Conservation (phyloP, 2,113 vertebrate species). For the Puma concolor region DNA sequence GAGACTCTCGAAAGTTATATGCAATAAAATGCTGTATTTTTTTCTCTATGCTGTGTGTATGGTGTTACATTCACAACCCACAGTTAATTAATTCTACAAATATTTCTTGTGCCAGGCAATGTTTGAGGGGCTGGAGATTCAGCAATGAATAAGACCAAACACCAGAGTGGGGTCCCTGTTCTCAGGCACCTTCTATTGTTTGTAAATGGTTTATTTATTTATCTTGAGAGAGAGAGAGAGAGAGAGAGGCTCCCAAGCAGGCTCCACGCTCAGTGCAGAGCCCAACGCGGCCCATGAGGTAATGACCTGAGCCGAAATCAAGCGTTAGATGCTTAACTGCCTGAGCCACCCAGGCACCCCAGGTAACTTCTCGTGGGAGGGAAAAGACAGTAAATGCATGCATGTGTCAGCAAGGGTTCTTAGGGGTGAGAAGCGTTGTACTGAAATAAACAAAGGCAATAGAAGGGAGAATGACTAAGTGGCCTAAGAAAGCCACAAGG, state of each 20-base stretch:
- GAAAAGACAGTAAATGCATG: not conserved
- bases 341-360: no score
- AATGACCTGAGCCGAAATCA: no score
- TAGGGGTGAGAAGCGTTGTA: not conserved
- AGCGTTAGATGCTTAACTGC: no score
- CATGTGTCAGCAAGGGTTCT: not conserved
- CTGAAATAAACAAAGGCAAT: not conserved
- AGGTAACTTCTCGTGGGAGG: no score
- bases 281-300: no score
- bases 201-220: no score
- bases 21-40: slow-evolving; percentile 49
- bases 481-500: not conserved
- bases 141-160: not conserved
- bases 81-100: not conserved
- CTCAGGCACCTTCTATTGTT: no score
- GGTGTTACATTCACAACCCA: not conserved
- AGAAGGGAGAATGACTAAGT: not conserved
- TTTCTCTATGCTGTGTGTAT: not conserved
- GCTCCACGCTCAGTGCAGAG: no score
- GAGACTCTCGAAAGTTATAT: not conserved
- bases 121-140: not conserved
- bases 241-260: no score
- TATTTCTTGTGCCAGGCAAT: not conserved
- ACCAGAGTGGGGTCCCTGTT: not conserved
- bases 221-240: no score